Conservation (phyloP, 2,113 vertebrate species). For the Narcine bancroftii region DNA sequence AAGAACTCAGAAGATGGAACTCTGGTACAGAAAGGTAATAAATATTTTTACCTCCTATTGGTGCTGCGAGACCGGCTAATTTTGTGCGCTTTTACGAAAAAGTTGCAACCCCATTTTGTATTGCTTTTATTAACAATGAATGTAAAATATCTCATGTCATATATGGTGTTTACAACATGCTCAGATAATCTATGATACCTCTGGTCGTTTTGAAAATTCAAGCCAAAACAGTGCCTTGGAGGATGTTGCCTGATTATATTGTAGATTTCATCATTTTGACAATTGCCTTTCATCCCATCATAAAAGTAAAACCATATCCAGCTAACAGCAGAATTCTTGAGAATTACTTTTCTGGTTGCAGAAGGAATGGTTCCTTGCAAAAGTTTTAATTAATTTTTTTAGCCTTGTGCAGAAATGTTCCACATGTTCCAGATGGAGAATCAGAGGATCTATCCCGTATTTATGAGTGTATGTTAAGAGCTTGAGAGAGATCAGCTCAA, state of each 20-base stretch:
- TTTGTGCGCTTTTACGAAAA: no score
- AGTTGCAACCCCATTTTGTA: background rate
- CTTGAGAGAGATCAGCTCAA: background rate
- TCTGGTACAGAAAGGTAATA: no score
- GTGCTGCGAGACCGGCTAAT: no score
- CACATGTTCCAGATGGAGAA: background rate
- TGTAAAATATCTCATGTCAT: background rate
- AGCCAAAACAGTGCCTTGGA: background rate
- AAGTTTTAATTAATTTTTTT: background rate
- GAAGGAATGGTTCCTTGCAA: background rate
- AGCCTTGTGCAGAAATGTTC: background rate
- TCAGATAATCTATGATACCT: background rate
- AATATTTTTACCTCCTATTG: no score
- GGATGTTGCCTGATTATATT: no score
- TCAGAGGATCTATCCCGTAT: background rate
- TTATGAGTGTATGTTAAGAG: background rate
- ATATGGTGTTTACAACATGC: background rate
- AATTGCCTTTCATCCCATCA: background rate
- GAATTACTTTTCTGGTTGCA: background rate
- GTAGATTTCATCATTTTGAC: no score
- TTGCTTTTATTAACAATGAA: background rate
- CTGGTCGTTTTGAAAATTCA: background rate
- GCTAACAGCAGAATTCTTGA: background rate
- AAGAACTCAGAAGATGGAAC: background rate
- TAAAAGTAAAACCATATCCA: background rate